Conservation (phyloP, 92 coral and sea anemone species). For the Epizoanthus scotinus region DNA sequence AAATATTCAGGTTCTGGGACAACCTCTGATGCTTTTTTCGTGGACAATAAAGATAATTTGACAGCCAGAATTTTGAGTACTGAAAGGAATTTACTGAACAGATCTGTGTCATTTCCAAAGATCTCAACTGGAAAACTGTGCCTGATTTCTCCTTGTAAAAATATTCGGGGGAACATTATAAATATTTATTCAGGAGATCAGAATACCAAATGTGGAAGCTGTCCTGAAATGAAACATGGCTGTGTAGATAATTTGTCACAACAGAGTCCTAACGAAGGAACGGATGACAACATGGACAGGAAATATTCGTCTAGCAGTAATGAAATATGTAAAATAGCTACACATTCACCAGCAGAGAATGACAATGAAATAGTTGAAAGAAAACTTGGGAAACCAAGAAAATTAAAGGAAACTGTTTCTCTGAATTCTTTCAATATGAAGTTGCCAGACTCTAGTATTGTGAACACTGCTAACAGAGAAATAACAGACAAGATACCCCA, state of each 20-base stretch:
- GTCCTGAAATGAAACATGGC: constrained; percentile 8
- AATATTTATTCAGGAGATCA: not conserved
- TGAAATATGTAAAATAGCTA: not conserved
- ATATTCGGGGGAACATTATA: not conserved
- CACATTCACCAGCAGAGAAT: not conserved
- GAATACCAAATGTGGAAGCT: constrained; percentile 2
- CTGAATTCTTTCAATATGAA: constrained; percentile 44
- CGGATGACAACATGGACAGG: not conserved
- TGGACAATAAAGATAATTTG: not conserved
- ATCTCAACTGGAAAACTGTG: constrained; percentile 25
- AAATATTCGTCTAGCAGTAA: not conserved
- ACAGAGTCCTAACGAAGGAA: not conserved
- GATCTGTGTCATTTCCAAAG: constrained; percentile 55
- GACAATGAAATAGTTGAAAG: not conserved
- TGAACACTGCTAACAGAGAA: not conserved
- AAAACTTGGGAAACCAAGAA: constrained; percentile 6
- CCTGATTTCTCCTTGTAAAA: not conserved
- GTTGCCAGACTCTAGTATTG: not conserved
- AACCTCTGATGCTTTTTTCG: not conserved
- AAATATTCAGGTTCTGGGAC: not conserved
- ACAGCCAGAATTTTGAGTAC: not conserved
- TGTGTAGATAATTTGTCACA: not conserved
- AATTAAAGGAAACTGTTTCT: constrained; percentile 57
- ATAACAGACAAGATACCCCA: not conserved
- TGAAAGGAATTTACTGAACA: constrained; percentile 5